These are phyloP conservation scores for Cinclus mexicanus DNA, from an alignment of 2,113 vertebrate species.

Conservation along the genomic window DNA sequence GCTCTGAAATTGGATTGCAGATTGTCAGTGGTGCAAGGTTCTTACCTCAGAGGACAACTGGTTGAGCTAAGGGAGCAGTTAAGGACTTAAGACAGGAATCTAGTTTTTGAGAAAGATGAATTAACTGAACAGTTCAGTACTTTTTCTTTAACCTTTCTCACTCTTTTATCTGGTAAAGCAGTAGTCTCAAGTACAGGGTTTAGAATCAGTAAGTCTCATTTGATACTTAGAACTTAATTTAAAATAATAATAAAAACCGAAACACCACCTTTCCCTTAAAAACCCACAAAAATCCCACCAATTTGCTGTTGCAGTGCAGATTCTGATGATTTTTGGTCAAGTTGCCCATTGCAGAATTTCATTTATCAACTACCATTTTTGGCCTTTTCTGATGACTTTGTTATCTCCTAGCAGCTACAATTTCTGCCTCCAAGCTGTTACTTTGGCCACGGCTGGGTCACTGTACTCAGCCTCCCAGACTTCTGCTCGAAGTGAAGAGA, in stretches of 20 bases:
- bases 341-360: not conserved
- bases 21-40: not conserved
- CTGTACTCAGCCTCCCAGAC: not conserved
- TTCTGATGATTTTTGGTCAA: not conserved
- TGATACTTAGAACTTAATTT: not conserved
- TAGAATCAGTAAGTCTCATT: not conserved
- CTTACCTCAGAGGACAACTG: not conserved
- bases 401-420: not conserved
- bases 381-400: not conserved
- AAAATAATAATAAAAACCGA: not conserved
- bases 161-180: not conserved
- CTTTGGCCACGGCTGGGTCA: not conserved
- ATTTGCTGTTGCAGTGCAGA: not conserved
- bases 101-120: not conserved
- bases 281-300: rapidly evolving
- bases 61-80: not conserved
- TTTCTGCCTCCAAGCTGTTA: not conserved
- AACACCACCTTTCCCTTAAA: not conserved
- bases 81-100: not conserved
- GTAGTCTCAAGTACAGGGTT: not conserved
- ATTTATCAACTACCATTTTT: not conserved
- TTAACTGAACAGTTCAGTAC: not conserved
- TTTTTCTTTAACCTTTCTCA: not conserved
- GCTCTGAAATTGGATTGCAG: not conserved
- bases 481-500: not conserved